Base-by-base conservation (phyloP, 2,797 vertebrate genomes). In the Clarias laeviceps region DNA sequence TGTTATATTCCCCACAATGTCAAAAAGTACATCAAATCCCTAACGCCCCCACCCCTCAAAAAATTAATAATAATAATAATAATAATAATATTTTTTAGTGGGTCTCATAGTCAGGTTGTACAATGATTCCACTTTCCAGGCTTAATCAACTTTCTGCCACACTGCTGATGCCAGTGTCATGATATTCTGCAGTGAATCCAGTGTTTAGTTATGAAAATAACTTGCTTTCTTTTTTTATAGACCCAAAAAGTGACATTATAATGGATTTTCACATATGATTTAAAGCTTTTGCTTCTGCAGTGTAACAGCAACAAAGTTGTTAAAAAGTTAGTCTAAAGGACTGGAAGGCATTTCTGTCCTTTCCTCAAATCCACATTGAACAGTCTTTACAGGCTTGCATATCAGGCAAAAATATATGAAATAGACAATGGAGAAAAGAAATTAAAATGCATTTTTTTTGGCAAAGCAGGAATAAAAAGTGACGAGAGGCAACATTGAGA, bases 241-340 rank as follows among this genome's bases (percentile, higher is more conserved):
- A 95, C 94, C 94, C 94, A 89, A 87, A 94, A 95, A 93, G 91
- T 91, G 91, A 94, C 93, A 91, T 87, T 92, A 93, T 91, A 54
- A 93, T 90, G 88, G 88, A 94, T 91, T 93, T 95, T 95, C 94
- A 95, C 95, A 95, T 95, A 94, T 94, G 92, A 91, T 93, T 94
- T 95, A 95, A 96, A 95, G 95, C 95, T 95, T 95, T 95, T 94
- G 94, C 94, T 90, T 90, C 94, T 91, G 94, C 94, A 95, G 94
- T 95, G 92, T 95, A 95, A 95, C 94, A 96, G 93, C 93, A 93
- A 94, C 92, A 92, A 91, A 82, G 91, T 94, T 91, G 90, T 93
- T 91, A 92, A 93, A 94, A 93, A 90, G 90, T 93, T 92, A 92
- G 91, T 93, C 91, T 92, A 89, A 85, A 90, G 91, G 88, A 90